Evolutionary conservation across 2,888 invertebrate genomes (phyloP), one percentile per base, ranked within the genome.

Genomic region (Clostera curtula): DNA sequence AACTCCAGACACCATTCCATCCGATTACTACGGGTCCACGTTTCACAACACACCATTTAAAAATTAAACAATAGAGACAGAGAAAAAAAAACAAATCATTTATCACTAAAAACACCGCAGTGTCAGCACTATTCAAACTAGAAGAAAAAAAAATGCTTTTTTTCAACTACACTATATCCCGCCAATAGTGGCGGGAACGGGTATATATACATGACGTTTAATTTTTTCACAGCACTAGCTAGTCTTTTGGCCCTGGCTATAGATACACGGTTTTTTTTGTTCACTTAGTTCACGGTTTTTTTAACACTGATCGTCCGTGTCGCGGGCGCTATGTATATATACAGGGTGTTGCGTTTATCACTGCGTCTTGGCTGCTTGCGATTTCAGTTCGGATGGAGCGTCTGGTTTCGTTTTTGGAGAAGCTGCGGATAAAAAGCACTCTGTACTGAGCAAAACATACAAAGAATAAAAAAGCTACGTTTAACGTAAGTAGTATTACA

Each of bases 331-430:
- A 31, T 50, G 15, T 53, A 43, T 25, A 25, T 24, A 31, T 9
- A 19, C 28, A 38, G 32, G 19, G 31, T 29, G 37, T 20, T 40
- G 45, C 45, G 27, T 43, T 19, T 35, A 41, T 56, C 69, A 74
- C 60, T 79, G 79, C 29, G 66, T 64, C 29, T 71, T 65, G 25
- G 68, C 58, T 18, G 63, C 46, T 27, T 56, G 35, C 25, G 59
- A 32, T 31, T 71, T 72, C 31, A 46, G 34, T 27, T 70, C 67
- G 31, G 51, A 26, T 18, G 58, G 37, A 6, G 36, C 48, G 4
- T 74, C 75, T 10, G 58, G 64, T 43, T 79, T 79, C 30, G 63
- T 22, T 49, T 77, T 79, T 21, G 68, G 70, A 33, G 70, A 56
- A 7, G 71, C 74, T 71, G 70, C 7, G 40, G 43, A 29, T n/a